Evolutionary conservation across 2,113 vertebrate species (phyloP).

Genomic region (Sphyrna mokarran): DNA sequence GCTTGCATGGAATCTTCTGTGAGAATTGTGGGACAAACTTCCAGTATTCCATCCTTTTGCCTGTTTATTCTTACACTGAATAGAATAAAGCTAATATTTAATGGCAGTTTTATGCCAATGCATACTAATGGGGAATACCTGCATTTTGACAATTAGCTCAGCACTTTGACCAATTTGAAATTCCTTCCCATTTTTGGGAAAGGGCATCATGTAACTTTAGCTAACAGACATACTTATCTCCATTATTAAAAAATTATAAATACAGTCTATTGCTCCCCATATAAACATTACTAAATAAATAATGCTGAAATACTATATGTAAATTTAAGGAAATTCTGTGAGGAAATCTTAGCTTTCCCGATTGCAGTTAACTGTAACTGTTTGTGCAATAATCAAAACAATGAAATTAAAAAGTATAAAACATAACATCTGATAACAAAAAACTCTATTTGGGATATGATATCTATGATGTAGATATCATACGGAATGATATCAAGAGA

Average conservation of each 20-base stretch:
- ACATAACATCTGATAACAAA: neutral
- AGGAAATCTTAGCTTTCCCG: neutral
- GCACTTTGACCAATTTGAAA: neutral
- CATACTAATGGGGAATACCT: neutral
- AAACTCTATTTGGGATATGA: neutral
- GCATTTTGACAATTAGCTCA: neutral
- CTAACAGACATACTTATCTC: neutral
- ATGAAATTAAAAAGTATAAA: neutral
- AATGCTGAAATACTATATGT: neutral
- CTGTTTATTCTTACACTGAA: constrained; percentile 75
- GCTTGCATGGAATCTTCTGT: constrained; percentile 96
- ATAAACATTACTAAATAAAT: neutral
- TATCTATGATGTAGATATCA: neutral
- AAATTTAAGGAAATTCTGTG: neutral
- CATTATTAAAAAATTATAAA: neutral
- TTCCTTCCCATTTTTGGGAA: neutral
- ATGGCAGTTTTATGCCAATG: neutral
- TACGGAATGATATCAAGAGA: neutral
- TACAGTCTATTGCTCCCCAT: neutral
- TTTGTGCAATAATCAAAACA: neutral
- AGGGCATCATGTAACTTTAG: neutral
- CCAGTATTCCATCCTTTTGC: constrained; percentile 65
- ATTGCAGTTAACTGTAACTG: neutral
- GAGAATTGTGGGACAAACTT: constrained; percentile 84
- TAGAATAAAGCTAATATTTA: constrained; percentile 38